Evolutionary conservation across 2,113 vertebrate species (phyloP), one percentile per base, ranked within the genome.

Genomic region (Scatophagus argus): DNA sequence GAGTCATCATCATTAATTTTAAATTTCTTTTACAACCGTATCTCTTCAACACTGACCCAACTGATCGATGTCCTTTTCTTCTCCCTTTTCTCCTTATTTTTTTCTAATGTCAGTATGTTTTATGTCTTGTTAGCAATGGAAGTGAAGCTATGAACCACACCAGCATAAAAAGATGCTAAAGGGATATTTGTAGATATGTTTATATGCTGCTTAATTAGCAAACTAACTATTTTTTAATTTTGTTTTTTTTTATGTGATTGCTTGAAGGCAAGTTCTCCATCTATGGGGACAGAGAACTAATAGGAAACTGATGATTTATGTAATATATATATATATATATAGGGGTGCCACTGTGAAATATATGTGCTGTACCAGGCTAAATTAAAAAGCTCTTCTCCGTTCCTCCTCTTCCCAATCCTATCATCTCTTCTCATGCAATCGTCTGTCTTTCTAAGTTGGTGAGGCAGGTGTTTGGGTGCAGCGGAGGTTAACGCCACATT

Each of bases 381-480:
- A 65, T 51, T 14, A 23, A 78, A 63, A 74, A 49, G 23, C 69
- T 49, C n/a, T 36, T 46, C 31, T 29, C 19, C n/a, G n/a, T n/a
- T n/a, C n/a, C n/a, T n/a, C 62, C 34, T 63, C 47, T 21, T 60
- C 29, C 29, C n/a, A 38, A 3, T 16, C 23, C 56, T 44, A 11
- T 25, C 43, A n/a, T n/a, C n/a, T n/a, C n/a, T n/a, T n/a, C n/a
- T n/a, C n/a, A n/a, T n/a, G n/a, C n/a, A n/a, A n/a, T n/a, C n/a
- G n/a, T n/a, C n/a, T n/a, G n/a, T 65, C 6, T 19, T 23, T 65
- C 5, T 36, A 60, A 81, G 72, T 81, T 74, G 75, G 47, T 61
- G 56, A 34, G 79, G 74, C 90, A 88, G 91, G 75, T 89, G 87
- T 83, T 84, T 72, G 47, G 80, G 81, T 82, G 73, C 79, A 81